Evolutionary conservation across 2,888 invertebrate genomes (phyloP).

Genomic region (Hypomecis atomaria): DNA sequence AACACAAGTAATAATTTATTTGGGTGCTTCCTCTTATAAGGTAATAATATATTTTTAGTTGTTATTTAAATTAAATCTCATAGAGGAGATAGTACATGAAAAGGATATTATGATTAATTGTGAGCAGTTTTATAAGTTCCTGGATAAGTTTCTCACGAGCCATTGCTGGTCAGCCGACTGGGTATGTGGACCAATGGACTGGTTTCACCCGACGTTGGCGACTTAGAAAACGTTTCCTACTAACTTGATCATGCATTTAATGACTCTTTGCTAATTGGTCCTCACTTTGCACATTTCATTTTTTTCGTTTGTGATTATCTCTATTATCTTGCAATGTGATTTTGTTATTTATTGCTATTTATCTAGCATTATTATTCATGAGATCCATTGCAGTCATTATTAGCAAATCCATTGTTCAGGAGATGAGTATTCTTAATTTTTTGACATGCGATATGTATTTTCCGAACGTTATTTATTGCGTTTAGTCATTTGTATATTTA

Average conservation of each 20-base stretch:
- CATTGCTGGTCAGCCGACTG: constrained; percentile 74
- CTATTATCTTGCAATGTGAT: constrained; percentile 1
- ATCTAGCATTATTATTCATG: background rate
- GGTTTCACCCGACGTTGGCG: constrained; percentile 69
- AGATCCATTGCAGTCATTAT: too few species aligned
- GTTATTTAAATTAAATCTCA: constrained; percentile 7
- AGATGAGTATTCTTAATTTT: too few species aligned
- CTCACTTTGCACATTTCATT: constrained; percentile 44
- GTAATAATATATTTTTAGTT: too few species aligned
- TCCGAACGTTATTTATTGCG: too few species aligned
- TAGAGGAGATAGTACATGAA: constrained; percentile 34
- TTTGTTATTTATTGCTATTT: background rate
- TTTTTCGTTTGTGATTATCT: constrained; percentile 25
- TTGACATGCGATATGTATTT: too few species aligned
- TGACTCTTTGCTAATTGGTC: constrained; percentile 62
- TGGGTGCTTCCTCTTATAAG: too few species aligned
- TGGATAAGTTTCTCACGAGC: constrained; percentile 76
- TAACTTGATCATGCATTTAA: constrained; percentile 79
- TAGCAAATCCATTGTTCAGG: too few species aligned
- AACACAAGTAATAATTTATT: too few species aligned
- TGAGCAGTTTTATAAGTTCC: constrained; percentile 67
- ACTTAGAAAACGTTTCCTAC: constrained; percentile 82
- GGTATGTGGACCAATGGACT: constrained; percentile 81
- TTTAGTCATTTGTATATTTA: too few species aligned
- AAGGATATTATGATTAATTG: constrained; percentile 40